Evolutionary conservation across 2,113 vertebrate species (phyloP), one percentile per base, ranked within the genome.

Genomic region (Solea solea): DNA sequence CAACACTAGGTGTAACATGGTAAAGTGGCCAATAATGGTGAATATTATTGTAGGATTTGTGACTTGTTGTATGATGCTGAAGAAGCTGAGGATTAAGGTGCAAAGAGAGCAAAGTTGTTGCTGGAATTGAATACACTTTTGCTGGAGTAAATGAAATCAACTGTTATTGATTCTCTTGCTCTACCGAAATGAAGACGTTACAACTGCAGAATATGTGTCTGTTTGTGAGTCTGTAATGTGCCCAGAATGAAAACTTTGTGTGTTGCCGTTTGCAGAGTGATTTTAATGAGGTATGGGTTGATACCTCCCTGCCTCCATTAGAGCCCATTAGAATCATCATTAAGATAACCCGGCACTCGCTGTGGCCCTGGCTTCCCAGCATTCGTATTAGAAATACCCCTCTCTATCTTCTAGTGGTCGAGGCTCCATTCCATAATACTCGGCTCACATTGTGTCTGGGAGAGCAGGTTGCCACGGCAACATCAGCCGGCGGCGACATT

Each of bases 271-370:
- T 76, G 61, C 9, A 8, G 70, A 74, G 66, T 13, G 61, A 59
- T 88, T 91, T 93, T 94, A 93, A 93, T 92, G 90, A 93, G 91
- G 70, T 51, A 74, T 63, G 68, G 71, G 64, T 65, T 51, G 76
- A 85, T 86, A 68, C 68, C 85, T 90, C 70, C 64, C 74, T 81
- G 72, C 86, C 84, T 84, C 87, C 88, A 92, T 94, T 94, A 93
- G 78, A 85, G 61, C 87, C 89, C 86, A 94, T 93, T 94, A 94
- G 89, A 92, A 89, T 94, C 93, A 94, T 92, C 92, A 92, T 94
- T 93, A 93, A 88, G 86, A 88, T 84, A 89, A 85, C 78, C 74
- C 85, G 8, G 54, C 41, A 16, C 89, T 90, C 55, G 9, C 76
- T 78, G 82, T 83, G 76, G 84, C 79, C 74, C 85, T 73, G 74